Base-by-base conservation (phyloP, 2,888 invertebrate species). In the Pachydiplax longipennis region DNA sequence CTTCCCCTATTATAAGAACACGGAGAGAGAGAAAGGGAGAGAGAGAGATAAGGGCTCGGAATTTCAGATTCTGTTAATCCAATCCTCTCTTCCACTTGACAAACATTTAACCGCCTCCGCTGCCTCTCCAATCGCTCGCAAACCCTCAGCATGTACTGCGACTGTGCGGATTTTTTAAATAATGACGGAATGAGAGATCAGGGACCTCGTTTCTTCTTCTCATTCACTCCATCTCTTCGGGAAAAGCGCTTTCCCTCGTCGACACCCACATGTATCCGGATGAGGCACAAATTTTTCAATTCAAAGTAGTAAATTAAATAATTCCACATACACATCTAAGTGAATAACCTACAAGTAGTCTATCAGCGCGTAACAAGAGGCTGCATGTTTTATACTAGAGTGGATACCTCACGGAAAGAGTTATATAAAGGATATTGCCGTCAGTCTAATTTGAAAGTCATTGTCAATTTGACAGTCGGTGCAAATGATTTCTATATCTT, bases 11-110 rank as follows among this genome's bases (percentile, higher is more conserved):
- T 87, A 61, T 87, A 87, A 87, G 83, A 83, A 83, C 58, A 25
- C 53, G 83, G 53, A 15, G 83, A 44, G n/a, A 81, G 40, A 82
- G 25, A 44, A n/a, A n/a, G n/a, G n/a, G 37, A 5, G 37, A 44
- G 80, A 25, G 81, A 3, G 81, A 40, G 81, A 48, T 81, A 44
- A 25, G n/a, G 82, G 15, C 48, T 87, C 22, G 87, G 87, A 87
- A 87, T 87, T 87, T 87, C 61, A 61, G 87, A 87, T 87, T 87
- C 87, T 65, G 87, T 87, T 87, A 87, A 87, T 87, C 61, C 87
- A 87, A 87, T 87, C 87, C 87, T 37, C 87, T n/a, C 82, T 82
- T 53, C 25, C 35, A 65, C 87, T 87, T 65, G 65, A 61, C 87
- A 87, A 87, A 87, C 87, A 87, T 87, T 37, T 61, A 87, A 65